These are phyloP conservation scores for Taenaris catops DNA, from an alignment of 2,888 invertebrate species.

Conservation along the genomic window DNA sequence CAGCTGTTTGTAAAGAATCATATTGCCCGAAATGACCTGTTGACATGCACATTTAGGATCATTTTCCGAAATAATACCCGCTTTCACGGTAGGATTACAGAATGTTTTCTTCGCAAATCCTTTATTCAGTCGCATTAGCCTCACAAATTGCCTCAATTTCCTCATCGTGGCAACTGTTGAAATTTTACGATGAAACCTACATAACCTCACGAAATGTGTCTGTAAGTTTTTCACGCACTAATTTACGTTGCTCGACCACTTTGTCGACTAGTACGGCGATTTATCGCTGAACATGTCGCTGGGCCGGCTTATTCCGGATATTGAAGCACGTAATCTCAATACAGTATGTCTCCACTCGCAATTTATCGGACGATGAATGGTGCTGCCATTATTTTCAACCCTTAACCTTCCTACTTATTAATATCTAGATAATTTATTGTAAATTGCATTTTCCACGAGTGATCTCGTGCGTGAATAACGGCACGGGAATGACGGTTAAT, in stretches of 20 bases:
- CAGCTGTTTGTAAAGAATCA: too few species aligned
- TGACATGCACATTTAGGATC: constrained; percentile 7
- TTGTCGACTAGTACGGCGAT: constrained; percentile 25
- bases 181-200: constrained; percentile 35
- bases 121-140: constrained; percentile 29
- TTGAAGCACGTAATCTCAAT: constrained; percentile 78
- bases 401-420: constrained; percentile 76
- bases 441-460: constrained; percentile 72
- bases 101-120: constrained; percentile 26
- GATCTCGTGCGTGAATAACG: constrained; percentile 56
- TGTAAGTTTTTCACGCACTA: constrained; percentile 41
- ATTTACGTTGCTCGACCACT: constrained; percentile 29
- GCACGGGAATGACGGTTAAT: constrained; percentile 24
- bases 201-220: constrained; percentile 35
- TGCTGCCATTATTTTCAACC: constrained; percentile 69
- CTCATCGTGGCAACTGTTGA: constrained; percentile 31
- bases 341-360: constrained; percentile 71
- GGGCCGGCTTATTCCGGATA: constrained; percentile 64
- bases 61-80: constrained; percentile 2
- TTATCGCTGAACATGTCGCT: constrained; percentile 27
- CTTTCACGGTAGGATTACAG: constrained; percentile 19
- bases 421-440: constrained; percentile 79
- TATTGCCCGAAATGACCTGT: constrained; percentile 7
- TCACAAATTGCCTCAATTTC: constrained; percentile 38
- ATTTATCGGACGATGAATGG: constrained; percentile 77